Base-by-base conservation (phyloP, 2,113 vertebrate species). In the Dendrocopos noguchii region DNA sequence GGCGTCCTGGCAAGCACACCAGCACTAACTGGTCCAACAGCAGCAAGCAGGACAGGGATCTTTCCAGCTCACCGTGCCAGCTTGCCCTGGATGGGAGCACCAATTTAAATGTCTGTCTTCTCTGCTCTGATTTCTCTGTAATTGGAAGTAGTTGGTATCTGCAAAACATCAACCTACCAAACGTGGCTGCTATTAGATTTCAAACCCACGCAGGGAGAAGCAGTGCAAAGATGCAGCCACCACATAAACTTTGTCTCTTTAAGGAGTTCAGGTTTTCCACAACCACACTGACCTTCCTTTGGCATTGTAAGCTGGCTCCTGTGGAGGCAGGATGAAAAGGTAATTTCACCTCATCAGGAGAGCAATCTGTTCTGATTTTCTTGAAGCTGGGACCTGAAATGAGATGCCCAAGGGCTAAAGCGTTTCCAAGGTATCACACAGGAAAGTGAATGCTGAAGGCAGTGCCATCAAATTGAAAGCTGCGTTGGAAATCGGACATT, bases 271-370 rank as follows among this genome's bases (percentile, higher is more conserved):
- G 31, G 72, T 92, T 90, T 81, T 68, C 70, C 39, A 78, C 80
- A 86, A 90, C 84, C 29, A 42, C 0, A 0, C 25, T 57, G 84
- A 87, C 91, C 84, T 88, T 93, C 70, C 87, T 91, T 81, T 91
- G 72, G 33, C 91, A 89, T 75, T 91, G 94, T 81, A 64, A 87
- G 65, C 78, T 92, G 66, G 90, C 70, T 93, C 87, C 91, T 65
- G 81, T 29, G 65, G 80, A 95, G 90, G 82, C 83, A 93, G 85
- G 47, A 86, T 75, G 74, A 95, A 91, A 66, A 93, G 61, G 44
- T 75, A 77, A 93, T 93, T 95, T 85, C 86, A 93, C 74, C 77
- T 95, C n/a, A 93, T 95, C 88, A 94, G 83, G 70, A 88, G 93
- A 77, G 87, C 94, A 92, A 89, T 87, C 81, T 93, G 82, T 91